Percentiles rank a stretch among this genome's conserved stretches.
Evolutionary conservation across 2,888 invertebrate genomes (phyloP).

Genomic region (Drosophila vallismaia): DNA sequence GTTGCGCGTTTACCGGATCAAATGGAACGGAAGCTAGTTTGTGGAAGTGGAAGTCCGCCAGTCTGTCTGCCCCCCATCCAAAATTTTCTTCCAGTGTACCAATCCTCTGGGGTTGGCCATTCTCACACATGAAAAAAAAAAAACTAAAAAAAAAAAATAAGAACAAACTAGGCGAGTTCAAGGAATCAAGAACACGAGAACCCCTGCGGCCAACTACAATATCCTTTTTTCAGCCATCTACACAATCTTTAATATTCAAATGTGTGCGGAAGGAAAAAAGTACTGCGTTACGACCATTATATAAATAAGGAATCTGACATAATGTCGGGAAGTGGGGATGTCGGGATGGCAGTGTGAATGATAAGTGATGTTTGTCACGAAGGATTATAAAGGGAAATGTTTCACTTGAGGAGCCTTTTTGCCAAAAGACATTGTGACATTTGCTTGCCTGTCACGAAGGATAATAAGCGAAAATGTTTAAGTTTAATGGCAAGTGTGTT

Average conservation of each 20-base stretch:
- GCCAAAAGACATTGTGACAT: conserved; percentile 11
- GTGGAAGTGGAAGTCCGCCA: conserved; percentile 26
- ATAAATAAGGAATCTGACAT: conserved; percentile 46
- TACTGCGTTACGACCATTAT: conserved; percentile 41
- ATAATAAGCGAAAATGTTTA: conserved; percentile 33
- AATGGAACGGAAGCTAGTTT: conserved; percentile 67
- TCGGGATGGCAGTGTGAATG: conserved; percentile 45
- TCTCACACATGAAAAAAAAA: conserved; percentile 51
- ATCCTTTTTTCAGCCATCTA: conserved; percentile 24
- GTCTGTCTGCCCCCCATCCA: conserved; percentile 1
- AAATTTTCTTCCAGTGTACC: conserved; percentile 40
- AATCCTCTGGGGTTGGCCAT: conserved; percentile 24
- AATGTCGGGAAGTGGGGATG: conserved; percentile 32
- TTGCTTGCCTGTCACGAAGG: conserved; percentile 36
- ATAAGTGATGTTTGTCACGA: conserved; percentile 45
- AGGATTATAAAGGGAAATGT: conserved; percentile 37
- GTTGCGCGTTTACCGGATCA: conserved; percentile 69
- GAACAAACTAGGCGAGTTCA: conserved; percentile 28
- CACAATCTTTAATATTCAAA: conserved; percentile 74
- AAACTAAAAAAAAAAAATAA: background rate
- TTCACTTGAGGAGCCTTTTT: conserved; percentile 11
- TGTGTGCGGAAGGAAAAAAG: conserved; percentile 36
- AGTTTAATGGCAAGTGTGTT: conserved; percentile 25
- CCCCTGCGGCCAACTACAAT: conserved; percentile 40
- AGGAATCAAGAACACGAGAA: conserved; percentile 21